Evolutionary conservation across 23 tunicate species (phyloP).

Genomic region (Aplidium turbinatum): DNA sequence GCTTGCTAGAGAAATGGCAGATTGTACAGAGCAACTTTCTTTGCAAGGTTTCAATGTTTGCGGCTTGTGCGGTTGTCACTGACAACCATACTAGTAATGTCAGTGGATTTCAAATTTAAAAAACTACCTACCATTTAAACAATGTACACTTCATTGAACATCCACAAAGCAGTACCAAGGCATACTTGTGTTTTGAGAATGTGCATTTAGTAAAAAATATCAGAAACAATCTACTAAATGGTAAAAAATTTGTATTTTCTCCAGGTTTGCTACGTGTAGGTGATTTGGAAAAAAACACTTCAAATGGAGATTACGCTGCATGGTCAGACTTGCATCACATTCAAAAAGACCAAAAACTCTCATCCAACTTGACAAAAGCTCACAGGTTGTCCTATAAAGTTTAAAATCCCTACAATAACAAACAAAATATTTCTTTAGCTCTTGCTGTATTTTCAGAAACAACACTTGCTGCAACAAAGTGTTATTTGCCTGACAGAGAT

Average conservation of each 20-base stretch:
- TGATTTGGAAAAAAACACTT: not conserved
- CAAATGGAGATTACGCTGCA: not conserved
- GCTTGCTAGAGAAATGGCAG: constrained; percentile 19
- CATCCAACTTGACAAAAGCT: not conserved
- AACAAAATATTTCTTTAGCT: not conserved
- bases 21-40: not conserved
- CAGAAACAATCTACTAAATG: not conserved
- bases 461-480: not conserved
- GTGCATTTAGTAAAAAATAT: not conserved
- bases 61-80: constrained; percentile 1
- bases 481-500: not conserved
- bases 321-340: not conserved
- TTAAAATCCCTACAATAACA: not conserved
- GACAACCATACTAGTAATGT: constrained; percentile 17
- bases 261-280: not conserved
- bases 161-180: not conserved
- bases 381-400: not conserved
- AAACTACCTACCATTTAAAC: not conserved
- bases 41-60: not conserved
- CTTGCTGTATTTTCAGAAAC: not conserved
- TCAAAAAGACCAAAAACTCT: not conserved
- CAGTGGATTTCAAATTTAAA: not conserved
- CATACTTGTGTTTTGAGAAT: constrained; percentile 11
- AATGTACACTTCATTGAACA: not conserved
- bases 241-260: not conserved